phyloP scores from a whole-genome alignment of 2,888 invertebrate species.

The Ichneumoninae sp. region DNA sequence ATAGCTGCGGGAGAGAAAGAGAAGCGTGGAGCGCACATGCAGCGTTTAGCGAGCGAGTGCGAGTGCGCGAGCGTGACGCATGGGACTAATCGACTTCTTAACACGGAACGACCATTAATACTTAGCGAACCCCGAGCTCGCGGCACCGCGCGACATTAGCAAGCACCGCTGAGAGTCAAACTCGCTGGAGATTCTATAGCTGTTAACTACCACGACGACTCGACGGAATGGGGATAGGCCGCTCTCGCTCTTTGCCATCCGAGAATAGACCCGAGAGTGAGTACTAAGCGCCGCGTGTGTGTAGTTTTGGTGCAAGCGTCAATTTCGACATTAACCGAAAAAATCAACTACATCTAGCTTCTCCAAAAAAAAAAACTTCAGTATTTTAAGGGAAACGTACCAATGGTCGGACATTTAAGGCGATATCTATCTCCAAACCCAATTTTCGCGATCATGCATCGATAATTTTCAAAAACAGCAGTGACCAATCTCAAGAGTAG shows the following conservation, averaged over 20 bases:
- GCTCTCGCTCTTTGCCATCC: slow-evolving; percentile 29
- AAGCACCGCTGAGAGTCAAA: slow-evolving; percentile 40
- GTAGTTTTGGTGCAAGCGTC: not conserved
- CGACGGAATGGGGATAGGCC: slow-evolving; percentile 50
- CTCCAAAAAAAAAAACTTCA: not conserved
- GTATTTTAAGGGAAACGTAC: not conserved
- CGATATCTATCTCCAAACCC: no score
- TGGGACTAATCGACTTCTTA: slow-evolving; percentile 82
- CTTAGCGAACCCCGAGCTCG: slow-evolving; percentile 58
- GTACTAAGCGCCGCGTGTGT: slow-evolving; percentile 8
- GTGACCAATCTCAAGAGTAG: no score
- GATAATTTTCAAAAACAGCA: not conserved
- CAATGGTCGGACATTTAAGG: no score
- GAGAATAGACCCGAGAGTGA: slow-evolving; percentile 55
- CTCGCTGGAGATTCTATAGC: slow-evolving; percentile 56
- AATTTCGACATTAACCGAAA: slow-evolving; percentile 4
- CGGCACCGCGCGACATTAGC: slow-evolving; percentile 63
- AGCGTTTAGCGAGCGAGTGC: slow-evolving; percentile 65
- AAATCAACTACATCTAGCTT: not conserved
- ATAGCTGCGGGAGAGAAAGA: slow-evolving; percentile 21
- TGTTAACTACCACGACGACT: slow-evolving; percentile 52
- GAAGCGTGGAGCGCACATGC: slow-evolving; percentile 42
- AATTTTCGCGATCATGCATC: not conserved
- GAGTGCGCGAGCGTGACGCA: slow-evolving; percentile 66
- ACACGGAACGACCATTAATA: slow-evolving; percentile 83